Conservation (phyloP, 2,797 vertebrate species). For the Betta splendens region DNA sequence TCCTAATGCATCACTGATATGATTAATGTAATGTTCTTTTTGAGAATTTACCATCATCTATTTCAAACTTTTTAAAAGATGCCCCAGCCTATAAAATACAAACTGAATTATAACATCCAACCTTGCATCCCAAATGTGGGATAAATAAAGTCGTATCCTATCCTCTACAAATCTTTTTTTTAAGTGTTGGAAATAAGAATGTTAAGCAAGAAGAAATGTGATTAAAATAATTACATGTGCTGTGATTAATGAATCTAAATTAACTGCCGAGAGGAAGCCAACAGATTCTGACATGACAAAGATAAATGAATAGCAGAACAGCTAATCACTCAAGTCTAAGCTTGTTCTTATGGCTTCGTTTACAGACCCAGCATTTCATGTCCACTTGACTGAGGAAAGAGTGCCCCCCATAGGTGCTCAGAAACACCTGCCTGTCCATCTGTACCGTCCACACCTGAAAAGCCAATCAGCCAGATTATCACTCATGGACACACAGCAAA, state of each 20-base stretch:
- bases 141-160: too few species aligned
- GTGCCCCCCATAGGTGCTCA: constrained; percentile 73
- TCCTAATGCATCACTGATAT: neutral
- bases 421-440: constrained; percentile 60
- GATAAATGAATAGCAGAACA: constrained; percentile 21
- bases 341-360: constrained; percentile 36
- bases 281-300: constrained; percentile 18
- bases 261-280: too few species aligned
- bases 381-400: constrained; percentile 73
- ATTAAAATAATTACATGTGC: too few species aligned
- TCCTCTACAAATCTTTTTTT: too few species aligned
- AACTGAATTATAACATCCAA: too few species aligned
- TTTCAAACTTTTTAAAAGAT: neutral
- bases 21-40: neutral
- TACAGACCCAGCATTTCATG: constrained; percentile 74
- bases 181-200: too few species aligned
- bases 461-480: constrained; percentile 55
- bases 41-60: constrained; percentile 13
- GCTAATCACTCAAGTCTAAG: constrained; percentile 58
- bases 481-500: constrained; percentile 21
- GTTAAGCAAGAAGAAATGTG: too few species aligned
- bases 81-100: neutral
- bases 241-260: too few species aligned
- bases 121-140: too few species aligned
- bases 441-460: constrained; percentile 71